A percentile compares a stretch with the other conserved stretches of the same genome.
phyloP scores from a whole-genome alignment of 92 coral and sea anemone species.

The Umimayanthus kanabou region DNA sequence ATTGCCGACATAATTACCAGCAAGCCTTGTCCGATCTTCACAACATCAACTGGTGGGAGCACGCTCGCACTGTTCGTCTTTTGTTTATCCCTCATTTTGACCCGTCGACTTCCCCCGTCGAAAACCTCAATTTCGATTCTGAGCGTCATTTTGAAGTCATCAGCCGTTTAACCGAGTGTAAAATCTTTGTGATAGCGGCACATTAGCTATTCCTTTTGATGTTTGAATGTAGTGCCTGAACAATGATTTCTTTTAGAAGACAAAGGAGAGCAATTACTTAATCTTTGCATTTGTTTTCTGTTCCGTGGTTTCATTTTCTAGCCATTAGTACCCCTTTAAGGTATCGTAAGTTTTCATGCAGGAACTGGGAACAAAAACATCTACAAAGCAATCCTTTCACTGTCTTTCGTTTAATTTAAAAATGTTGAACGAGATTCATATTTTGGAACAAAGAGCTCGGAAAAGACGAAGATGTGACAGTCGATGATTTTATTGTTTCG shows the following conservation, averaged over 20 bases:
- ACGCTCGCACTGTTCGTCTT: background rate
- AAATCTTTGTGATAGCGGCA: conserved; percentile 59
- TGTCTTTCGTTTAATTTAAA: background rate
- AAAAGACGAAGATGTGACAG: background rate
- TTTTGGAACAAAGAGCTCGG: background rate
- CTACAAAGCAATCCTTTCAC: background rate
- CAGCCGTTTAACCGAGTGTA: conserved; percentile 41
- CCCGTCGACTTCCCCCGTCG: conserved; percentile 10
- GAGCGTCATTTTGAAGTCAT: background rate
- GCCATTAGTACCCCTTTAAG: background rate
- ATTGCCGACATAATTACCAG: conserved; percentile 71
- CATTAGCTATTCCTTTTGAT: conserved; percentile 76
- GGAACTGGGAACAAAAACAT: background rate
- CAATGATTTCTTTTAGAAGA: conserved; percentile 74
- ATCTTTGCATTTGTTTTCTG: conserved; percentile 72
- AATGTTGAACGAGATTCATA: background rate
- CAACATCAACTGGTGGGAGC: conserved; percentile 21
- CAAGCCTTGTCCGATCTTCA: conserved; percentile 42
- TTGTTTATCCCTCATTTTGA: conserved; percentile 37
- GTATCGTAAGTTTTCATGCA: background rate
- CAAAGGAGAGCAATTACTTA: conserved; percentile 85
- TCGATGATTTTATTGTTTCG: conserved; percentile 10
- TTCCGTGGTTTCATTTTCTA: conserved; percentile 8
- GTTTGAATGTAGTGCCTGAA: conserved; percentile 48
- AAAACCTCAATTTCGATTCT: background rate